Evolutionary conservation across 2,797 vertebrate species (phyloP), one percentile per base, ranked within the genome.

Genomic region (Sebastes itinus): DNA sequence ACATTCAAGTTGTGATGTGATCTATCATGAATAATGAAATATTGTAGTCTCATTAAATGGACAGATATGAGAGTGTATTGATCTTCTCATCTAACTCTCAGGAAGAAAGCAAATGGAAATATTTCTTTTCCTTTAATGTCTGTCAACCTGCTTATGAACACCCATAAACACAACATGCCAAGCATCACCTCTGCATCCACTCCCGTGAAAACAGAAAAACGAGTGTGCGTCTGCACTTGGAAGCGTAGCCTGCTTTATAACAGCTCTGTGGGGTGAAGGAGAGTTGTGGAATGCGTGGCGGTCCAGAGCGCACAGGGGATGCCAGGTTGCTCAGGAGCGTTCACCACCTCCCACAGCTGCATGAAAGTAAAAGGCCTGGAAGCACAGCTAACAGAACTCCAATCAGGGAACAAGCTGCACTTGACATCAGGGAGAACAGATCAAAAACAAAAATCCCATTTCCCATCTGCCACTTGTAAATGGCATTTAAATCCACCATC

Each of bases 401-500:
- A 75, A 72, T 89, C 71, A 77, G 65, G 27, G 28, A 81, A 85
- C 77, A 86, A 80, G 74, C 72, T 77, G 77, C 75, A 77, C 76
- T 87, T 84, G 70, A 84, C 84, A 84, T 58, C 30, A 64, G 71
- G 64, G 60, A 78, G 84, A 79, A 10, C 8, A 16, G 65, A 84
- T 80, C 23, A 84, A 74, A 90, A 85, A 46, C 32, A 18, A 55
- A 84, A 83, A 77, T 69, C 70, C 23, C 59, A 77, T 77, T 87
- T 79, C 79, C 85, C 84, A 84, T 87, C 81, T 90, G 78, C 74
- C 69, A 85, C 78, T 83, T 72, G 72, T 63, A 78, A 76, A 78
- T 77, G 52, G 20, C 64, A 77, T 88, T 89, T 73, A 52, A 82
- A 81, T 63, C 56, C 32, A 63, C 72, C 78, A 61, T 35, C 52